phyloP scores from a whole-genome alignment of 2,888 invertebrate genomes.

The Orthosia gothica region DNA sequence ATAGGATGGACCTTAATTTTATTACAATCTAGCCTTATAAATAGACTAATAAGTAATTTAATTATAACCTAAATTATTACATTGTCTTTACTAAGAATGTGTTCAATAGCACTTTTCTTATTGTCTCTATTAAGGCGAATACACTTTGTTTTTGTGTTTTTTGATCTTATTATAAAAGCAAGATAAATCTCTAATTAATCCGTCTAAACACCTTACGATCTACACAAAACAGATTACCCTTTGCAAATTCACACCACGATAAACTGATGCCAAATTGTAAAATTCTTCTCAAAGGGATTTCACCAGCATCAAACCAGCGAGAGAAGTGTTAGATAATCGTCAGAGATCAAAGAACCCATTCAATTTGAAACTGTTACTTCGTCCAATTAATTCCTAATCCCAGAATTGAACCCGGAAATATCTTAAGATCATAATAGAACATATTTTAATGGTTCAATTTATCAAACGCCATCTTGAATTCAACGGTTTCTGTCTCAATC shows the following conservation, averaged over 20 bases:
- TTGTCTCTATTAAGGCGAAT: too few relatives aligned
- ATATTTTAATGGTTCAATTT: slow-evolving; percentile 69
- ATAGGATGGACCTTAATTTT: too few relatives aligned
- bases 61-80: too few relatives aligned
- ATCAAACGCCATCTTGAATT: slow-evolving; percentile 60
- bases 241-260: background rate
- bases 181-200: too few relatives aligned
- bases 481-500: slow-evolving; percentile 61
- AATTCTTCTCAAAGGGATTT: slow-evolving; percentile 8
- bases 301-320: too few relatives aligned
- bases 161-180: too few relatives aligned
- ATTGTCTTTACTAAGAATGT: too few relatives aligned
- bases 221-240: background rate
- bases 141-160: too few relatives aligned
- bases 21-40: too few relatives aligned
- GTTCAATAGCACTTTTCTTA: too few relatives aligned
- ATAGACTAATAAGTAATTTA: too few relatives aligned
- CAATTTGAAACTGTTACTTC: slow-evolving; percentile 28
- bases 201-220: background rate
- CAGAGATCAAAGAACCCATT: slow-evolving; percentile 25
- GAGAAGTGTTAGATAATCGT: slow-evolving; percentile 4
- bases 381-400: slow-evolving; percentile 59
- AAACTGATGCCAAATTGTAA: background rate
- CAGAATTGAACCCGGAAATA: slow-evolving; percentile 40
- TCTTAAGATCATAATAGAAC: slow-evolving; percentile 55